A percentile compares a stretch with the other conserved stretches of the same genome.
Conservation (phyloP, 2,888 invertebrate genomes). For the Cephus pulcher region DNA sequence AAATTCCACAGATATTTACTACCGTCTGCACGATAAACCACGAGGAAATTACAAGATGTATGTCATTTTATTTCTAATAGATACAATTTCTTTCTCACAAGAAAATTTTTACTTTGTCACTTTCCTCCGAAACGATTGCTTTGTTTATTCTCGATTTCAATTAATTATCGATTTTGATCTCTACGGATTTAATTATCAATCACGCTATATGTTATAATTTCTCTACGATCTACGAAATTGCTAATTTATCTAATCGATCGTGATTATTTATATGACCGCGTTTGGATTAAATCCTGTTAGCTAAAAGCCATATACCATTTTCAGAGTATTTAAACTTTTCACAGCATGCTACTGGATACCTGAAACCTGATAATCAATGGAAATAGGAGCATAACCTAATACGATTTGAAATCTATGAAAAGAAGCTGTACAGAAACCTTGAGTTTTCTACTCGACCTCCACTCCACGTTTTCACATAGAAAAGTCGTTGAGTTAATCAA, state of each 20-base stretch:
- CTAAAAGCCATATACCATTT: neutral
- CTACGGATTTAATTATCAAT: neutral
- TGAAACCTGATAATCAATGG: neutral
- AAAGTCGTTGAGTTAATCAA: neutral
- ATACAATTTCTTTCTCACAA: neutral
- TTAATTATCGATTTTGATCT: neutral
- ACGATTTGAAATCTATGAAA: neutral
- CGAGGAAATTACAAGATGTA: conserved; percentile 32
- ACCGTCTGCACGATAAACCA: conserved; percentile 22
- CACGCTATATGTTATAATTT: neutral
- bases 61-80: conserved; percentile 15
- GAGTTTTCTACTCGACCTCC: neutral
- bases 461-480: neutral
- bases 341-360: neutral
- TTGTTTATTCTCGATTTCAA: neutral
- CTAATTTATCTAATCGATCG: neutral
- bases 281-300: neutral
- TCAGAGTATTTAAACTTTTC: neutral
- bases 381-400: neutral
- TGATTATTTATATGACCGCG: neutral
- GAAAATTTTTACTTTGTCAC: neutral
- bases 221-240: neutral
- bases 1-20: neutral
- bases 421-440: neutral
- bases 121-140: neutral